Evolutionary conservation across 2,797 vertebrate genomes (phyloP), one percentile per base, ranked within the genome.

Genomic region (Syngnathus rostellatus): DNA sequence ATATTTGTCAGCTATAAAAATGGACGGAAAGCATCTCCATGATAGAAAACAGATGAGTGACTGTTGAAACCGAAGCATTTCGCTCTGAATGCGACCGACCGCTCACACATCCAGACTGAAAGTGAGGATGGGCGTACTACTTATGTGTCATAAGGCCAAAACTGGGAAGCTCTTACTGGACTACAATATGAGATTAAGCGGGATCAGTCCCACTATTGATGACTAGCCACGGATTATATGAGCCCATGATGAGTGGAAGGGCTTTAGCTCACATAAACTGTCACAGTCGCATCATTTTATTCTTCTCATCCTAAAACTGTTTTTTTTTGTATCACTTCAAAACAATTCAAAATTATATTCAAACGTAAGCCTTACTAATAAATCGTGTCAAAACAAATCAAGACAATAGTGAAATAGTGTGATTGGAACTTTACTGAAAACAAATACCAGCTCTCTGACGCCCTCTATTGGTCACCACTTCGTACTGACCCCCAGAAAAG

Each of bases 401-500:
- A 31, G 17, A 55, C 25, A 31, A 31, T 31, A 55, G 54, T 55
- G 23, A 55, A 19, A 7, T 8, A 31, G 6, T 58, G 31, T 38
- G 12, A 57, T 58, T 17, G 8, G 31, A 58, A 38, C 31, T 58
- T 58, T 38, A 58, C 38, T 58, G 6, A 17, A 58, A 58, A 58
- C 23, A 25, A 21, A 31, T 64, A 48, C 48, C 46, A 75, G 81
- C 79, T 82, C 83, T 82, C 77, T 79, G 79, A 71, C 82, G 55
- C 78, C 85, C 81, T 82, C 86, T 86, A 67, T 76, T 81, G 85
- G 86, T 77, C 39, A 64, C 46, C 25, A 41, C 19, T n/a, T 23
- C 8, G 66, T 54, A 54, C 51, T 43, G 45, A n/a, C 63, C 25
- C 37, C n/a, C 38, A 64, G 31, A 77, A 53, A 75, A 64, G 68